Evolutionary conservation across 2,113 vertebrate genomes (phyloP).

Genomic region (Lamprologus callipterus): DNA sequence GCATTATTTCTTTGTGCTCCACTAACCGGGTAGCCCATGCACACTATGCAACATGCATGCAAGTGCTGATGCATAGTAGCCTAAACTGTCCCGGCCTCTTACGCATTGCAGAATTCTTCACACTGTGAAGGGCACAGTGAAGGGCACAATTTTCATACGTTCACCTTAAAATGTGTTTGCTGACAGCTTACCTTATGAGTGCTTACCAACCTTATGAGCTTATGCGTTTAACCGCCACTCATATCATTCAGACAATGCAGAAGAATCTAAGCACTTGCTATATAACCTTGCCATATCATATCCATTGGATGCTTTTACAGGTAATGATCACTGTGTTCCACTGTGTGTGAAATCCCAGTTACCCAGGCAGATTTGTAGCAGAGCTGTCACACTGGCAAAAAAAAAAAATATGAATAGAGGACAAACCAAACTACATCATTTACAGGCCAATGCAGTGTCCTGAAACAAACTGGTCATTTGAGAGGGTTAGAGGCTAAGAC

Average conservation of each 20-base stretch:
- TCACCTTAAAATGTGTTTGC: neutral
- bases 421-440: neutral
- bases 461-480: neutral
- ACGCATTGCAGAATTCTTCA: neutral
- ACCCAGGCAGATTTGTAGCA: neutral
- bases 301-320: neutral
- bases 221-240: neutral
- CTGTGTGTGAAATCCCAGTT: neutral
- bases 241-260: neutral
- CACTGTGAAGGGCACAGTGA: neutral
- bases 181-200: too few species aligned
- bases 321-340: neutral
- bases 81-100: neutral
- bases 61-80: neutral
- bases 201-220: neutral
- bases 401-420: neutral
- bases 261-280: neutral
- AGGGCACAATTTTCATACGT: neutral
- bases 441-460: neutral
- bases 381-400: neutral
- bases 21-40: slow-evolving; percentile 4
- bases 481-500: neutral
- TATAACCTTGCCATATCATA: neutral
- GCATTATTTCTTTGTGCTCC: slow-evolving; percentile 33
- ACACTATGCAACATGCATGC: neutral